Evolutionary conservation across 1,140 invertebrate species (phyloP), one percentile per base, ranked within the genome.

Genomic region (Sycophila sp.): DNA sequence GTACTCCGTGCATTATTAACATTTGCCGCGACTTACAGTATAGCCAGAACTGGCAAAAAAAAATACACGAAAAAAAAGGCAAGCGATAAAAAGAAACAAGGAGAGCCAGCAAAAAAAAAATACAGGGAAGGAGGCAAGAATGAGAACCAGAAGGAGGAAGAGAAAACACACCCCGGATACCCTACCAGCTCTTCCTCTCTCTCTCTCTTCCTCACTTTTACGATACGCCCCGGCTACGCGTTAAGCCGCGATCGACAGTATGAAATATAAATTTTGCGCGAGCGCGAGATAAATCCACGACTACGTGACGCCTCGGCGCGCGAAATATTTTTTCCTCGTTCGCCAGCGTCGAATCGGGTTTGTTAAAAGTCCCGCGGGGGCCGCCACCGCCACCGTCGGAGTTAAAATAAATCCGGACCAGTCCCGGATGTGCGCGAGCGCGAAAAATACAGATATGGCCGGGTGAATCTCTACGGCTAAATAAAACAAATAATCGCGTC

Each of bases 241-340:
- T 62, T 75, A 72, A 76, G 72, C 72, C 75, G 56, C 75, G 72
- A 77, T 75, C 73, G 72, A 77, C 75, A 73, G 73, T 77, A 75
- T 77, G 70, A 77, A 77, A 77, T 77, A 75, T 77, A 77, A 75
- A 75, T 74, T 77, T 71, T 64, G 53, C 60, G 53, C n/a, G 63
- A 62, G 58, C 62, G 59, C 65, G 69, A 74, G 74, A 75, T 77
- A 74, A 73, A 77, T 77, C 62, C 45, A 73, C 51, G 53, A 30
- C 34, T n/a, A 74, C 72, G 72, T 73, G 74, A 75, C 73, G 73
- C 62, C 68, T 64, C 62, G 66, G 51, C 59, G 73, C 56, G 55
- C 45, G 60, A 69, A 67, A 67, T 70, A 71, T 74, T 69, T 71
- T 73, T 56, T 69, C 58, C 45, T 65, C 58, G 51, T 73, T 66